Base-by-base conservation (phyloP, 2,113 vertebrate species). In the Pterocles orientalis region DNA sequence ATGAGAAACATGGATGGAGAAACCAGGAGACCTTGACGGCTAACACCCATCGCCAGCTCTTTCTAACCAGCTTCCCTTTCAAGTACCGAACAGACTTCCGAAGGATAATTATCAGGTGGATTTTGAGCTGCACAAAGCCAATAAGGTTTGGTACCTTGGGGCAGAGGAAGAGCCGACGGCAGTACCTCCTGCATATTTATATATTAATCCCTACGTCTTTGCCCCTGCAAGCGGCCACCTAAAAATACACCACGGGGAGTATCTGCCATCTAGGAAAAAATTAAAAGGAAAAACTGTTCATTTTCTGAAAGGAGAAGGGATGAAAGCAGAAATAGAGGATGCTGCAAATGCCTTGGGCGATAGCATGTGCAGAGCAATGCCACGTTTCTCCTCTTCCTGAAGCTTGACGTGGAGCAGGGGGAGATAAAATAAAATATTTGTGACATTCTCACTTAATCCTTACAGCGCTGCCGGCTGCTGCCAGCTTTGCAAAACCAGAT, bases 301-400 rank as follows among this genome's bases (percentile, higher is more conserved):
- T 65, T 17, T 19, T 36, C 31, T n/a, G 75, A 41, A 82, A 64
- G 76, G 57, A 64, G 21, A 64, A 36, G 43, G 26, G 45, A 48
- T 47, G 51, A 48, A 64, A 39, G 71, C 45, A 76, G 48, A 70
- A 33, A 61, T 1, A 36, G 50, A 76, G 39, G 31, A 54, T 39
- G 18, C 45, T 50, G n/a, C 64, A 31, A 36, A 58, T 6, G 4
- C 68, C 31, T 57, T 1, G 0, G 34, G 53, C 2, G 1, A 20
- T 36, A 51, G 71, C n/a, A 54, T 48, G 25, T 2, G 18, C 48
- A 54, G 18, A 47, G 41, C 8, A 1, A 72, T 34, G 72, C 29
- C 20, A 47, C 17, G 18, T 34, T 79, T 31, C 66, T 72, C 19
- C 41, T 69, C 54, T 48, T 58, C 61, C 82, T 6, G 0, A 73